A percentile compares a stretch with the other conserved stretches of the same genome.
Evolutionary conservation across 2,797 vertebrate genomes (phyloP).

Genomic region (Protonibea diacanthus): DNA sequence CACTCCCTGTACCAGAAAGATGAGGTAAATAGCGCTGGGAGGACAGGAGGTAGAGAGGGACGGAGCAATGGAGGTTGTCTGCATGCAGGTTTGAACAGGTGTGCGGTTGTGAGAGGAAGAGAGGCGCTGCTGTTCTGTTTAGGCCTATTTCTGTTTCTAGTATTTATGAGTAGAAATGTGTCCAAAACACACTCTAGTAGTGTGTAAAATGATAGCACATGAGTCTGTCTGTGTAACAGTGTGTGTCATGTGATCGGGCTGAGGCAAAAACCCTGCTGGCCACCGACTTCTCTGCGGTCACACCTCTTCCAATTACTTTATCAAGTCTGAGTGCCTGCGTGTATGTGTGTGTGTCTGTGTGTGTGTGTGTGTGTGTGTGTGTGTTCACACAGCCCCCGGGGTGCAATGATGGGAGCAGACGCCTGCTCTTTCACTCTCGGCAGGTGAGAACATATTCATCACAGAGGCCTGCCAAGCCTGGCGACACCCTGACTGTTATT

Average conservation of each 20-base stretch:
- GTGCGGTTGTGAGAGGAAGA: conserved; percentile 26
- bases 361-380: conserved; percentile 49
- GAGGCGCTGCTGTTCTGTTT: not conserved
- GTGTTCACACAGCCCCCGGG: conserved; percentile 75
- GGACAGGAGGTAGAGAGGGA: conserved; percentile 54
- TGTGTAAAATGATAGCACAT: conserved; percentile 18
- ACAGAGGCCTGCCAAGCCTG: conserved; percentile 74
- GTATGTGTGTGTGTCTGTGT: conserved; percentile 38
- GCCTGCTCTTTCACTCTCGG: conserved; percentile 82
- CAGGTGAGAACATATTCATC: conserved; percentile 86
- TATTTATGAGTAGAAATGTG: conserved; percentile 23
- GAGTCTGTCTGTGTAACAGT: not conserved
- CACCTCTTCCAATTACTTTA: conserved; percentile 85
- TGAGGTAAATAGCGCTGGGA: conserved; percentile 66
- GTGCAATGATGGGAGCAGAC: conserved; percentile 79
- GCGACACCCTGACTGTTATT: conserved; percentile 74
- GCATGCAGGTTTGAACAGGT: conserved; percentile 57
- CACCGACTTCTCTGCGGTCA: conserved; percentile 63
- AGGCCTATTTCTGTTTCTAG: not conserved
- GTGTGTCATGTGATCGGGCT: conserved; percentile 44
- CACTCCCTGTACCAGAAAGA: conserved; percentile 59
- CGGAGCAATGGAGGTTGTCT: conserved; percentile 23
- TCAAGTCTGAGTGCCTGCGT: conserved; percentile 76
- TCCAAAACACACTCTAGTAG: conserved; percentile 10
- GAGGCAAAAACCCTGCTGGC: conserved; percentile 58